Conservation (phyloP, 64 coral and sea anemone genomes). For the Dendrophyllia cribrosa region DNA sequence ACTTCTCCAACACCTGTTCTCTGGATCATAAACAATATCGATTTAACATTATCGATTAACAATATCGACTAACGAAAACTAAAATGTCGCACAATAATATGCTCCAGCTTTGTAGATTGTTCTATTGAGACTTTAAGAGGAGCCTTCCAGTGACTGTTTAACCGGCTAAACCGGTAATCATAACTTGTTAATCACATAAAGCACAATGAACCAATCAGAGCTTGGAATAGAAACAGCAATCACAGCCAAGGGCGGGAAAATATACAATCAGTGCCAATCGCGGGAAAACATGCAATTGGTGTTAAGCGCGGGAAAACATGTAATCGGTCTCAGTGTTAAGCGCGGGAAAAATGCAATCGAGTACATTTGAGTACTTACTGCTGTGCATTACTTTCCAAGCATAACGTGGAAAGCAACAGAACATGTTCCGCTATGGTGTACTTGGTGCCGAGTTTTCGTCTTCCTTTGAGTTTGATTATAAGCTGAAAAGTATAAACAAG, state of each 20-base stretch:
- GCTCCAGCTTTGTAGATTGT: not conserved
- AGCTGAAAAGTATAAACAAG: conserved; percentile 33
- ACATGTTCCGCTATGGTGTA: conserved; percentile 69
- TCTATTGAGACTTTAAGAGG: too few species aligned
- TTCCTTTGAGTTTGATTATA: conserved; percentile 76
- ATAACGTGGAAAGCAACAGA: conserved; percentile 51
- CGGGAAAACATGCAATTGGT: too few species aligned
- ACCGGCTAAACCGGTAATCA: too few species aligned
- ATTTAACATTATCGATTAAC: not conserved
- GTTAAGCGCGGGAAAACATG: too few species aligned
- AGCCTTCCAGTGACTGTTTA: too few species aligned
- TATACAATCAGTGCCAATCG: too few species aligned
- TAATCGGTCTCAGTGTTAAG: too few species aligned
- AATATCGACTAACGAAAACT: too few species aligned
- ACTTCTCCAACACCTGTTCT: conserved; percentile 74
- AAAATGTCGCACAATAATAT: not conserved
- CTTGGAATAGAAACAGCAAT: too few species aligned
- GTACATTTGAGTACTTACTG: conserved; percentile 42
- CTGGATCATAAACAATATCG: conserved; percentile 2
- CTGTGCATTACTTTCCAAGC: conserved; percentile 45
- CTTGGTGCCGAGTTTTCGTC: conserved; percentile 78
- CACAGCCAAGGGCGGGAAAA: too few species aligned
- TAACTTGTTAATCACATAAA: too few species aligned
- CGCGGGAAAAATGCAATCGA: not conserved
- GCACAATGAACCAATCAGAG: too few species aligned